A percentile compares a stretch with the other conserved stretches of the same genome.
Evolutionary conservation across 1,140 invertebrate species (phyloP).

Genomic region (Hylaeus anthracinus): DNA sequence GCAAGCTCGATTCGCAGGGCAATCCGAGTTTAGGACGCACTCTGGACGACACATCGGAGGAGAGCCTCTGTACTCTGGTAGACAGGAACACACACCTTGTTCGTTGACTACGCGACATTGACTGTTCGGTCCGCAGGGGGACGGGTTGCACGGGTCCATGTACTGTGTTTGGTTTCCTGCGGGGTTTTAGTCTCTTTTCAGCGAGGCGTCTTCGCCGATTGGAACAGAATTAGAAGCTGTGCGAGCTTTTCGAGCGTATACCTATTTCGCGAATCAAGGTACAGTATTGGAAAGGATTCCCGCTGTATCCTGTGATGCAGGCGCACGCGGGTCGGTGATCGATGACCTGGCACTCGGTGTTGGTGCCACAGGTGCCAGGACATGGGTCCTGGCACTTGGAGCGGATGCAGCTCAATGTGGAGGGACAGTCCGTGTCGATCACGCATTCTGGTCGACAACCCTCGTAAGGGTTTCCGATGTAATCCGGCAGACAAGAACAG

Average conservation of each 20-base stretch:
- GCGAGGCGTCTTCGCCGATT: not conserved
- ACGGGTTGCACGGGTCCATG: slow-evolving; percentile 82
- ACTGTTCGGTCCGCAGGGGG: slow-evolving; percentile 87
- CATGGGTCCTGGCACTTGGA: slow-evolving; percentile 86
- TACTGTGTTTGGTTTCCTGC: slow-evolving; percentile 69
- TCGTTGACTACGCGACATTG: slow-evolving; percentile 85
- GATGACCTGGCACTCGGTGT: slow-evolving; percentile 85
- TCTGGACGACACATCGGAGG: slow-evolving; percentile 78
- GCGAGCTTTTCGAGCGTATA: not conserved
- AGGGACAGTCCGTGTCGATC: slow-evolving; percentile 84
- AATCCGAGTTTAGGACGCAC: slow-evolving; percentile 80
- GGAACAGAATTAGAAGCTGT: too few species aligned
- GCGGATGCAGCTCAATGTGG: slow-evolving; percentile 83
- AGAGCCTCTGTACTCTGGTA: slow-evolving; percentile 81
- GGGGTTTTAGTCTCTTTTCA: slow-evolving; percentile 66
- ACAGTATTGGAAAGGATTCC: slow-evolving; percentile 82
- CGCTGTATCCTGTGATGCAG: slow-evolving; percentile 83
- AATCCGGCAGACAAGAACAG: slow-evolving; percentile 86
- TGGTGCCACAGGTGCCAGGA: slow-evolving; percentile 84
- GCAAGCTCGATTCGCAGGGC: slow-evolving; percentile 77
- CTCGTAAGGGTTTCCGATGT: slow-evolving; percentile 86
- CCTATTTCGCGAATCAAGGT: slow-evolving; percentile 43
- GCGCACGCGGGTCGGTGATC: slow-evolving; percentile 85
- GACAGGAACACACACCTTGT: slow-evolving; percentile 85
- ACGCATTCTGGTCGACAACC: slow-evolving; percentile 89